phyloP scores from a whole-genome alignment of 2,888 invertebrate species.

The Camponotus fellah region DNA sequence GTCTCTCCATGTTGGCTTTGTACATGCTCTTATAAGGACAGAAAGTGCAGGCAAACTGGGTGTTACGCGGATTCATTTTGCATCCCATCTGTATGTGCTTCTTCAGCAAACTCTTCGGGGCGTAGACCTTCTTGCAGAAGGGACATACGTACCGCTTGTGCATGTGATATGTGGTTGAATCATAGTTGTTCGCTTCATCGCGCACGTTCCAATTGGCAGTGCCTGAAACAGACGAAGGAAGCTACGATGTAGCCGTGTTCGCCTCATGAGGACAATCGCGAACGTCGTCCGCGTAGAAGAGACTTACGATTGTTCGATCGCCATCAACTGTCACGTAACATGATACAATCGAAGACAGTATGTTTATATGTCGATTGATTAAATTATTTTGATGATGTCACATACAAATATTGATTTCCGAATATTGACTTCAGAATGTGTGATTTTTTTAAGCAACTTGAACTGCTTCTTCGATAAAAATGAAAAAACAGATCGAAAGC shows the following conservation, averaged over 20 bases:
- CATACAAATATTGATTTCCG: background rate
- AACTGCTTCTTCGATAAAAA: background rate
- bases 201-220: conserved; percentile 55
- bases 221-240: conserved; percentile 73
- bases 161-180: background rate
- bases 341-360: background rate
- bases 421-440: background rate
- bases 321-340: conserved; percentile 14
- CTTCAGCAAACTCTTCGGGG: conserved; percentile 74
- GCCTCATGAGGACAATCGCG: conserved; percentile 2
- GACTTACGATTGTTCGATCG: conserved; percentile 14
- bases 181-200: conserved; percentile 50
- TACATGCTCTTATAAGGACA: conserved; percentile 84
- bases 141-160: conserved; percentile 76
- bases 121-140: conserved; percentile 78
- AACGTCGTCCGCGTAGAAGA: conserved; percentile 29
- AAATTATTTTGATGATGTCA: background rate
- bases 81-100: conserved; percentile 78
- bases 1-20: conserved; percentile 85
- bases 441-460: background rate
- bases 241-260: conserved; percentile 63
- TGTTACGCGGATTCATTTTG: conserved; percentile 74
- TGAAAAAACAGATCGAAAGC: conserved; percentile 1
- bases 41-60: conserved; percentile 85
- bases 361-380: background rate